Evolutionary conservation across 2,888 invertebrate species (phyloP).

Genomic region (Timandra comae): DNA sequence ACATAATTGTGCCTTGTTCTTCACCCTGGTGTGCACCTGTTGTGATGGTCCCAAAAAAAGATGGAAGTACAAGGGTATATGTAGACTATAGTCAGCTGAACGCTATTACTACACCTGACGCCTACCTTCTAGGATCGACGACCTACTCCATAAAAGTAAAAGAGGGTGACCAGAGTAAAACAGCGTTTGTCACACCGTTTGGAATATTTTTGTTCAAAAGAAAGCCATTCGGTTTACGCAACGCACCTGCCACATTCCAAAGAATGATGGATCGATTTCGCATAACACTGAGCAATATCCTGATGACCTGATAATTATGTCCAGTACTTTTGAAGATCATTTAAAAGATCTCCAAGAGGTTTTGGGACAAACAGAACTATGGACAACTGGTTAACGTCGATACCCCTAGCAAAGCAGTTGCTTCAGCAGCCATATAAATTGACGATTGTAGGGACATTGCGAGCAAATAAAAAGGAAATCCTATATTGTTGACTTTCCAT

Average conservation of each 20-base stretch:
- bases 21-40: too few relatives aligned
- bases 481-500: too few relatives aligned
- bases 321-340: background rate
- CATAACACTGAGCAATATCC: background rate
- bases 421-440: constrained; percentile 26
- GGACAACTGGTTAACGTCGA: constrained; percentile 34
- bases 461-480: too few relatives aligned
- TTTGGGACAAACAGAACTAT: constrained; percentile 3
- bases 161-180: too few relatives aligned
- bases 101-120: too few relatives aligned
- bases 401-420: constrained; percentile 24
- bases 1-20: too few relatives aligned
- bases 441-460: constrained; percentile 27
- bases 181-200: constrained; percentile 18
- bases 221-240: constrained; percentile 33
- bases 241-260: constrained; percentile 32
- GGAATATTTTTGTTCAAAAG: constrained; percentile 27
- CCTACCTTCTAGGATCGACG: too few relatives aligned
- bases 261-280: constrained; percentile 12
- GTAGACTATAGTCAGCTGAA: too few relatives aligned
- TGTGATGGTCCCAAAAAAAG: too few relatives aligned
- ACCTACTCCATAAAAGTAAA: too few relatives aligned
- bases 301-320: background rate
- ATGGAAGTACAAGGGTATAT: too few relatives aligned
- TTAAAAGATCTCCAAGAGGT: background rate